Evolutionary conservation across 2,888 invertebrate genomes (phyloP).

Genomic region (Acleris laterana): DNA sequence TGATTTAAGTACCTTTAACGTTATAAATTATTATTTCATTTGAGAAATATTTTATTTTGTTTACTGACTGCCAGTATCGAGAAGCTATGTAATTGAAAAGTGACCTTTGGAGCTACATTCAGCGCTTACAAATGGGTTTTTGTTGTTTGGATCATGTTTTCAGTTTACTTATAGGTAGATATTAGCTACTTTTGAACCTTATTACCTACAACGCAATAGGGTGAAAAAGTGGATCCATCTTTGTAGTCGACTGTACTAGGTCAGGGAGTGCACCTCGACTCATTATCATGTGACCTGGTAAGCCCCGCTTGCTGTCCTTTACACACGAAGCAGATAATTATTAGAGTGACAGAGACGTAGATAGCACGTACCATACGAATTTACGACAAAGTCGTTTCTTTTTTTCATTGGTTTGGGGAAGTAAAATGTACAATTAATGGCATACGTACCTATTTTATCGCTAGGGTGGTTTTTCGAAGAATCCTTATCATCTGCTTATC

Average conservation of each 20-base stretch:
- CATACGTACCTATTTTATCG: constrained; percentile 14
- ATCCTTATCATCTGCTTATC: neutral
- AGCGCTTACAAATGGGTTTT: no score
- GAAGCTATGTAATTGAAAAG: no score
- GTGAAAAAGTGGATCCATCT: neutral
- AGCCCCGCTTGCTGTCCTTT: constrained; percentile 13
- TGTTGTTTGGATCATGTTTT: no score
- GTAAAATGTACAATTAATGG: constrained; percentile 22
- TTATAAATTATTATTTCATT: no score
- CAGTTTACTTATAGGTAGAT: no score
- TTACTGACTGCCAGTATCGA: no score
- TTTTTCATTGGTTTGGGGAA: constrained; percentile 6
- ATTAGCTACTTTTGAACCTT: no score
- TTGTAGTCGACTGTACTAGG: constrained; percentile 25
- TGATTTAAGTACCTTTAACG: no score
- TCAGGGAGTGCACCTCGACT: constrained; percentile 30
- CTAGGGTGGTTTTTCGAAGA: constrained; percentile 4
- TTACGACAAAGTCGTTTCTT: constrained; percentile 1
- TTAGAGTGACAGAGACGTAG: constrained; percentile 9
- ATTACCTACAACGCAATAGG: no score
- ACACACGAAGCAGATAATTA: constrained; percentile 4
- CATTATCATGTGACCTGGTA: constrained; percentile 29
- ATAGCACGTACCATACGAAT: constrained; percentile 1
- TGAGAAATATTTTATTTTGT: no score
- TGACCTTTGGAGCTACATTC: no score